Percentiles rank a stretch among this genome's conserved stretches.
These are phyloP conservation scores for Percopsis omiscomaycus DNA, from an alignment of 2,797 vertebrate genomes.

Conservation along the genomic window DNA sequence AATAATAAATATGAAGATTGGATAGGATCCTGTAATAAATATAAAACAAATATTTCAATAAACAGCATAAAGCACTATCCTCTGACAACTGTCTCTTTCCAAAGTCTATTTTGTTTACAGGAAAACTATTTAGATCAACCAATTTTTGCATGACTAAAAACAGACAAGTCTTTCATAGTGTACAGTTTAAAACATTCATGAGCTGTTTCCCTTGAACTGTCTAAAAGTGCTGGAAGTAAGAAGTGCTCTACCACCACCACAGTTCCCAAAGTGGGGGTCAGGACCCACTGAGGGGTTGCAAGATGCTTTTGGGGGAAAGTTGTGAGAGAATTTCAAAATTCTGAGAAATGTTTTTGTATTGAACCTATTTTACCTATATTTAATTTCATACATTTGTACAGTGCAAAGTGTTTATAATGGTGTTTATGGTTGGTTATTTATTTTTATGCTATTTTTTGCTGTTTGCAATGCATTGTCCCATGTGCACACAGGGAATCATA, in stretches of 20 bases:
- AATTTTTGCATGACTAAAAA: slow-evolving; percentile 22
- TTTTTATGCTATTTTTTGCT: too few species aligned
- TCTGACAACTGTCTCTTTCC: slow-evolving; percentile 10
- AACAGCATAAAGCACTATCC: slow-evolving; percentile 6
- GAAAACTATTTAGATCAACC: slow-evolving; percentile 14
- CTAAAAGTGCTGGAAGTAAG: too few species aligned
- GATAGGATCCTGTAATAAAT: slow-evolving; percentile 1
- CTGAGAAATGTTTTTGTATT: slow-evolving; percentile 5
- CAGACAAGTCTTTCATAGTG: not conserved
- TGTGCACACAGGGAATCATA: too few species aligned
- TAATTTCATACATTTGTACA: too few species aligned
- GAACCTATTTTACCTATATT: too few species aligned
- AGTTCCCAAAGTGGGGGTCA: too few species aligned
- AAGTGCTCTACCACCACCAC: too few species aligned
- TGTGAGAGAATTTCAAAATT: not conserved
- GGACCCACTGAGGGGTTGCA: too few species aligned
- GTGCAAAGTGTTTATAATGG: too few species aligned
- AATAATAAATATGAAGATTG: slow-evolving; percentile 2
- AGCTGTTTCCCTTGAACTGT: slow-evolving; percentile 12
- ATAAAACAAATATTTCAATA: slow-evolving; percentile 11
- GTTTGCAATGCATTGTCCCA: too few species aligned
- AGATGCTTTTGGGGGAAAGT: too few species aligned
- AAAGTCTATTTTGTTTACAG: slow-evolving; percentile 7
- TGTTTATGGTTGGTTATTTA: too few species aligned
- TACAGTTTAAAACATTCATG: not conserved